Percentiles rank a stretch among this genome's conserved stretches.
phyloP scores from a whole-genome alignment of 2,888 invertebrate species.

The Stenchaetothrips biformis region DNA sequence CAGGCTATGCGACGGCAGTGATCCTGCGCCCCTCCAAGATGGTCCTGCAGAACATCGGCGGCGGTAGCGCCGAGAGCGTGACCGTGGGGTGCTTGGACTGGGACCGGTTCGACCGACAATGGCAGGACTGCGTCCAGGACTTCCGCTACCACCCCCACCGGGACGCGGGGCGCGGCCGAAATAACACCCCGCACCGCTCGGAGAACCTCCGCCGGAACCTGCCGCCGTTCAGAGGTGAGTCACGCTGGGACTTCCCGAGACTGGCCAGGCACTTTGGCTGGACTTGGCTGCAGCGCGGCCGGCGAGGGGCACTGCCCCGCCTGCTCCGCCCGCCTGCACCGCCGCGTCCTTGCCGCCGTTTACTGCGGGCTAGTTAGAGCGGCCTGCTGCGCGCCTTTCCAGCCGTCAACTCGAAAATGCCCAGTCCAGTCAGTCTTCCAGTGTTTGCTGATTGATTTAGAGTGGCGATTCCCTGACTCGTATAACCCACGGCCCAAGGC shows the following conservation, averaged over 20 bases:
- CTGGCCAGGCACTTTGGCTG: too few relatives aligned
- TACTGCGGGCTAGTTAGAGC: too few relatives aligned
- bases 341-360: too few relatives aligned
- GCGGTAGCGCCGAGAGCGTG: not conserved
- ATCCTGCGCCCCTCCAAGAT: not conserved
- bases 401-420: too few relatives aligned
- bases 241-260: not conserved
- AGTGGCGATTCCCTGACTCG: too few relatives aligned
- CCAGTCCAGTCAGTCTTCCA: too few relatives aligned
- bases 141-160: not conserved
- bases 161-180: not conserved
- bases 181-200: not conserved
- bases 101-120: not conserved
- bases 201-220: conserved; percentile 1
- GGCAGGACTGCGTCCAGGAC: conserved; percentile 8
- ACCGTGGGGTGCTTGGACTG: not conserved
- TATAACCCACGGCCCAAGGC: too few relatives aligned
- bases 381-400: too few relatives aligned
- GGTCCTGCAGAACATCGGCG: not conserved
- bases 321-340: too few relatives aligned
- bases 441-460: too few relatives aligned
- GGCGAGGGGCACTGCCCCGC: too few relatives aligned
- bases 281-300: too few relatives aligned
- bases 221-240: not conserved
- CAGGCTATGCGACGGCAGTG: not conserved